Conservation (phyloP, 2,797 vertebrate genomes). For the Lerista edwardsae region DNA sequence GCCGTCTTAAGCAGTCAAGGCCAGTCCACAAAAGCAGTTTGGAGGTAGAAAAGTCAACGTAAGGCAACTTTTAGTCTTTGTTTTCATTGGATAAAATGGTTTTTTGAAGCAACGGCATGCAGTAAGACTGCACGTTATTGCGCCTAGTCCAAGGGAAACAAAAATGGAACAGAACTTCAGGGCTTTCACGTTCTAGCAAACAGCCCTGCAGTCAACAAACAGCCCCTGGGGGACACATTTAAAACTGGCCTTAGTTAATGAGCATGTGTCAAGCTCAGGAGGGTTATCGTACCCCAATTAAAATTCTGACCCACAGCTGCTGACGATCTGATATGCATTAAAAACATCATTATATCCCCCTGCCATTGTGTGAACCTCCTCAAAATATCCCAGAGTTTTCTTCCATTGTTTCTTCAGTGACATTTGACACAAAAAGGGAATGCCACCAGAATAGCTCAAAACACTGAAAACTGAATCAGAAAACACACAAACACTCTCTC, state of each 20-base stretch:
- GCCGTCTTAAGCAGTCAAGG: no score
- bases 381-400: background rate
- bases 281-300: background rate
- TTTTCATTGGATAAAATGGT: no score
- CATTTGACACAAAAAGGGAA: background rate
- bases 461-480: background rate
- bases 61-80: no score
- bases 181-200: background rate
- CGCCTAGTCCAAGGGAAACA: background rate
- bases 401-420: background rate
- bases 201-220: constrained; percentile 11
- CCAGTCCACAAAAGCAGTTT: no score
- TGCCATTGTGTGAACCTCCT: background rate
- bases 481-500: background rate
- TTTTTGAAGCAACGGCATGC: no score
- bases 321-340: fast-evolving
- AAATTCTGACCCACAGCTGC: constrained; percentile 24
- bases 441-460: background rate
- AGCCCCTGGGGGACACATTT: constrained; percentile 1
- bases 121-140: no score
- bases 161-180: background rate
- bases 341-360: background rate
- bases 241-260: constrained; percentile 1
- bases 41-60: no score
- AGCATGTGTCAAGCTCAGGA: background rate